phyloP scores from a whole-genome alignment of 2,797 vertebrate species.

The Poliocrania exsul region DNA sequence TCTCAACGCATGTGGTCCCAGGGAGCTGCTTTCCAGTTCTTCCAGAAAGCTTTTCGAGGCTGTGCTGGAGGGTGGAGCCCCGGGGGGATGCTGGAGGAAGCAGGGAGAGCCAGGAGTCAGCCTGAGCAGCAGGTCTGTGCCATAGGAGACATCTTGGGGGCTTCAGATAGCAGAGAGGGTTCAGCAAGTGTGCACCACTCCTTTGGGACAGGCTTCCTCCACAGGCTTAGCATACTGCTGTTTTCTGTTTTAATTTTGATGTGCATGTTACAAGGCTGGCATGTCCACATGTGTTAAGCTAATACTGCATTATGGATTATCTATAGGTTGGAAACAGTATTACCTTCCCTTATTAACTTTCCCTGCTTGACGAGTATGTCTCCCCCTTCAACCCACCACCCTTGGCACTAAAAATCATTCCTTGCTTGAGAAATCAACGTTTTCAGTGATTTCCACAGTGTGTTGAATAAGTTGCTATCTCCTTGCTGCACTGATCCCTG shows the following conservation, averaged over 20 bases:
- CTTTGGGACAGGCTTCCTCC: not conserved
- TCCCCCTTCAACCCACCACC: not conserved
- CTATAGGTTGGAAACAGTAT: not conserved
- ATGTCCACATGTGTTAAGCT: constrained; percentile 21
- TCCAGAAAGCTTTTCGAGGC: not conserved
- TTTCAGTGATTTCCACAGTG: not conserved
- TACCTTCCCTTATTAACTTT: not conserved
- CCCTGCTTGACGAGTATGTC: constrained; percentile 50
- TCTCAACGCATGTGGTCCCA: not conserved
- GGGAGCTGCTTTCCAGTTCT: not conserved
- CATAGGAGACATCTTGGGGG: not conserved
- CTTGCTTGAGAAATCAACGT: constrained; percentile 7
- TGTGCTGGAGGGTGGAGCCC: not conserved
- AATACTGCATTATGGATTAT: not conserved
- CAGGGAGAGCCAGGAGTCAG: not conserved
- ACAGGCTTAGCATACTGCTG: not conserved
- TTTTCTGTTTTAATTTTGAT: constrained; percentile 17
- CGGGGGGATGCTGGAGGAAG: not conserved
- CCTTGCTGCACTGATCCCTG: not conserved
- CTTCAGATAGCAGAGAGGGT: not conserved
- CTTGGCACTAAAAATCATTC: not conserved
- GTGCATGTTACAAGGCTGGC: constrained; percentile 65
- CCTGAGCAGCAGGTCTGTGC: not conserved
- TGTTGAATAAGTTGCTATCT: not conserved
- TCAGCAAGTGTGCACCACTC: not conserved